Evolutionary conservation across 2,113 vertebrate genomes (phyloP).

Genomic region (Grallaria varia): DNA sequence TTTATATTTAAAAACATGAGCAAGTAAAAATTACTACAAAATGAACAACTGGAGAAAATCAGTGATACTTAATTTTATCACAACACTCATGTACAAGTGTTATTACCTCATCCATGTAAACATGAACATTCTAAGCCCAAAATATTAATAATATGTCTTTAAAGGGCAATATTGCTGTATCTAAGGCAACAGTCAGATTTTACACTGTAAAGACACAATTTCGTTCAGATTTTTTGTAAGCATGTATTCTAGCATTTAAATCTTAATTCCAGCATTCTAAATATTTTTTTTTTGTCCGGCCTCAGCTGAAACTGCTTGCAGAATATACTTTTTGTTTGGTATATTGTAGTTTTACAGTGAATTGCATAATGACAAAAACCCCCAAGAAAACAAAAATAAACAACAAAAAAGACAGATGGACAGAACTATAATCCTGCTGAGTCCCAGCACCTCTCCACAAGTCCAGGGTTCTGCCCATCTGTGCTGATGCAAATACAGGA

Average conservation of each 20-base stretch:
- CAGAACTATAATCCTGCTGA: conserved; percentile 12
- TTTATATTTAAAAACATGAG: background rate
- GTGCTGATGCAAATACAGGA: background rate
- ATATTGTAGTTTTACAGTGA: background rate
- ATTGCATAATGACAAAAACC: background rate
- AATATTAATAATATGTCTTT: background rate
- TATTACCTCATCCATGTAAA: background rate
- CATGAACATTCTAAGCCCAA: background rate
- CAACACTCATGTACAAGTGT: background rate
- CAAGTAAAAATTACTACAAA: background rate
- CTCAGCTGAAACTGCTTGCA: background rate
- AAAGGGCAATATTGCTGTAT: background rate
- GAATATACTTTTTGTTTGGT: background rate
- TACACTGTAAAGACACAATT: background rate
- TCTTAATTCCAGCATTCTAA: background rate
- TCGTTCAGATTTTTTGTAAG: background rate
- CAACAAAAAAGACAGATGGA: conserved; percentile 14
- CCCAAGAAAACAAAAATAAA: background rate
- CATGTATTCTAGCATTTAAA: background rate
- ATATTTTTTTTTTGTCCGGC: background rate
- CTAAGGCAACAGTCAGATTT: background rate
- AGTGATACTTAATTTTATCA: background rate
- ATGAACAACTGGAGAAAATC: background rate
- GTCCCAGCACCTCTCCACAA: background rate
- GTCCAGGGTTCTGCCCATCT: conserved; percentile 14